Base-by-base conservation (phyloP, 2,113 vertebrate genomes). In the Eulacestoma nigropectus region DNA sequence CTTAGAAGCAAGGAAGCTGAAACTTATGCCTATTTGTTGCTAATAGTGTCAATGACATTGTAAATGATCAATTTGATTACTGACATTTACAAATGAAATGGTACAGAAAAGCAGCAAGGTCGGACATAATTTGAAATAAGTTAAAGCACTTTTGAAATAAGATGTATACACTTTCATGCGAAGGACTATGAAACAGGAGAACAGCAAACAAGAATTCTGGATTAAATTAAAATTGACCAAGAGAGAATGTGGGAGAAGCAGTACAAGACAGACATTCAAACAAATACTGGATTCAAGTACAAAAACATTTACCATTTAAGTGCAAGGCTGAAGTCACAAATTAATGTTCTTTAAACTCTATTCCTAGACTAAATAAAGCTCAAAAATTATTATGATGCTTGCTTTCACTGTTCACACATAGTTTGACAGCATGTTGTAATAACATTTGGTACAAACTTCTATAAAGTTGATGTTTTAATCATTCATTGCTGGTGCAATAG, bases 401-500 rank as follows among this genome's bases (percentile, higher is more conserved):
- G 68, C 59, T 91, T 93, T 94, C 50, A 87, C 77, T 81, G 65
- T 91, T 95, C 87, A 92, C 67, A 80, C 72, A 76, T 84, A 95
- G 63, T 87, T 95, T 84, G 67, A 96, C 50, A 94, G 79, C 78
- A 83, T 76, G 59, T 90, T 92, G 30, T 90, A 96, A 49, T 53
- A 95, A 87, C 46, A 77, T 91, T 85, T 96, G 57, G 81, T 97
- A 95, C 72, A 96, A 97, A 97, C 64, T 47, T 89, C 52, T 93
- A 70, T 87, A 90, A 98, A 98, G 86, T 91, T 76, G 87, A 57
- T 97, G 79, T 92, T 96, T 89, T 74, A 87, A 79, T 96, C 50
- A 91, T 83, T 84, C 5, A 1, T 75, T 96, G 97, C 97, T 98
- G 96, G 95, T 97, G 94, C 86, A 62, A 16, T 93, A 95, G 89